These are phyloP conservation scores for Anseranas semipalmata DNA, from an alignment of 2,113 vertebrate species.

Conservation along the genomic window DNA sequence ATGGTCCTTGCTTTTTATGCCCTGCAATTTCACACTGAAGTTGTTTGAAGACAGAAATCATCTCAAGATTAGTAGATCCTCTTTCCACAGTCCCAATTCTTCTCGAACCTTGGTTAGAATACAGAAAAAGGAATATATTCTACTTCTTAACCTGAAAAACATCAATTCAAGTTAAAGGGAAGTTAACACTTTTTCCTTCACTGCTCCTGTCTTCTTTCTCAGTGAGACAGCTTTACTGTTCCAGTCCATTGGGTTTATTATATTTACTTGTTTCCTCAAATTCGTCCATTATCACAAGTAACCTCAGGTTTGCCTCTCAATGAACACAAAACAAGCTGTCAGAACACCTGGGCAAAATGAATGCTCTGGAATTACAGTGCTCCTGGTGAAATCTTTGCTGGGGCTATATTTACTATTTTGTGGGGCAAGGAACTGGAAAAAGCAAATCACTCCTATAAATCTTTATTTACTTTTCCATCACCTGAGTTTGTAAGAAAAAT, in stretches of 20 bases:
- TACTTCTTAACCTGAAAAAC: background rate
- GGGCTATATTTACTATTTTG: background rate
- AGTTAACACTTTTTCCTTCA: background rate
- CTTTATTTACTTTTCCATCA: background rate
- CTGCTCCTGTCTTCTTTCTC: background rate
- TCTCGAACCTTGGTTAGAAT: background rate
- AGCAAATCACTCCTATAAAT: background rate
- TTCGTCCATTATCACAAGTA: slow-evolving; percentile 20
- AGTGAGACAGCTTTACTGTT: background rate
- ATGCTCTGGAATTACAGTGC: background rate
- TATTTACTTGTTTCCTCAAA: background rate
- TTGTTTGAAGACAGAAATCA: background rate
- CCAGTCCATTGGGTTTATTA: background rate
- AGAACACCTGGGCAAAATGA: background rate
- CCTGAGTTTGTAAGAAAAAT: background rate
- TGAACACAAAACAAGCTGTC: background rate
- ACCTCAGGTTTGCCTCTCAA: background rate
- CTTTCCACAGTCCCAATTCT: background rate
- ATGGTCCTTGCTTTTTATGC: fast-evolving
- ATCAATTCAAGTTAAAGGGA: background rate
- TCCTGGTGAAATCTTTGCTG: background rate
- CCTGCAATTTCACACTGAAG: background rate
- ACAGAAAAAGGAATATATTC: background rate
- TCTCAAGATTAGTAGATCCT: background rate
- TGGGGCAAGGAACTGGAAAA: background rate